These are phyloP conservation scores for Neogobius melanostomus DNA, from an alignment of 2,113 vertebrate genomes.

Conservation along the genomic window DNA sequence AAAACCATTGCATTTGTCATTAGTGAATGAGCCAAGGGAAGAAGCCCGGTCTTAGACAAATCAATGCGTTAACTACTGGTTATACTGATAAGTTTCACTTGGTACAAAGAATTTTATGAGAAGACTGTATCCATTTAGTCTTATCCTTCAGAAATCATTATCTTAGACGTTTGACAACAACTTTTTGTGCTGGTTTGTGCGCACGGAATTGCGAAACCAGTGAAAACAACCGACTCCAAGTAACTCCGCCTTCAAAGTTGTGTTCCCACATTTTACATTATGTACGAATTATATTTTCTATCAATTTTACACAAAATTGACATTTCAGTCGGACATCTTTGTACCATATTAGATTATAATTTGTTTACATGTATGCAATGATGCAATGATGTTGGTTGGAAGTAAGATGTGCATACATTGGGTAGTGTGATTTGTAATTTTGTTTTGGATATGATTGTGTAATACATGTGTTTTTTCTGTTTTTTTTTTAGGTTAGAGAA, in stretches of 20 bases:
- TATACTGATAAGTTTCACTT: background rate
- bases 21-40: constrained; percentile 53
- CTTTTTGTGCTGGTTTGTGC: constrained; percentile 51
- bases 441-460: background rate
- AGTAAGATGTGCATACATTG: too few species aligned
- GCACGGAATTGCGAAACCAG: constrained; percentile 57
- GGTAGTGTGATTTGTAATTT: too few species aligned
- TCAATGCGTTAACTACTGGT: background rate
- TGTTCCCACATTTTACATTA: constrained; percentile 40
- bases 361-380: background rate
- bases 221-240: constrained; percentile 28
- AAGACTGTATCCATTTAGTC: background rate
- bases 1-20: constrained; percentile 70
- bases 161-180: constrained; percentile 53
- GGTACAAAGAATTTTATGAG: background rate
- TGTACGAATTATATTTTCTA: constrained; percentile 8
- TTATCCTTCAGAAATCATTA: constrained; percentile 31
- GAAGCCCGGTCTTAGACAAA: constrained; percentile 25
- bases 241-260: constrained; percentile 50
- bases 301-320: background rate
- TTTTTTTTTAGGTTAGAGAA: constrained; percentile 81
- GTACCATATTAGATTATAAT: background rate
- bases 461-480: background rate
- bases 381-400: too few species aligned
- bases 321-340: background rate